Percentiles rank a stretch among this genome's conserved stretches.
Conservation (phyloP, 2,888 invertebrate species). For the Tenthredo distinguenda region DNA sequence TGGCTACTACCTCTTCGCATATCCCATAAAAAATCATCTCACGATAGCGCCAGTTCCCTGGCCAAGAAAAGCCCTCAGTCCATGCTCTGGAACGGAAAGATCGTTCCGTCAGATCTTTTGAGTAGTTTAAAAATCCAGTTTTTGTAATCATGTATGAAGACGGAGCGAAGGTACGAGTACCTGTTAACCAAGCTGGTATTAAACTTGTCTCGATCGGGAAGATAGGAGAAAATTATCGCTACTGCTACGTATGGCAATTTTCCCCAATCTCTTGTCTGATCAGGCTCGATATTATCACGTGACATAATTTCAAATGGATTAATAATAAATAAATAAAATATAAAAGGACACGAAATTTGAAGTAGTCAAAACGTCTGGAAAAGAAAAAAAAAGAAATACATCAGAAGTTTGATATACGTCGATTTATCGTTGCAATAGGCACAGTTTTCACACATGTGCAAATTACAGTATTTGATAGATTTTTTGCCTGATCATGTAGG, state of each 20-base stretch:
- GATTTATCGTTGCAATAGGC: neutral
- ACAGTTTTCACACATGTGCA: conserved; percentile 4
- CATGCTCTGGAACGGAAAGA: conserved; percentile 10
- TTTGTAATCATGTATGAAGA: neutral
- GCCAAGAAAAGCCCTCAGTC: conserved; percentile 43
- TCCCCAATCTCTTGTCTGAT: conserved; percentile 13
- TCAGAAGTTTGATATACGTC: neutral
- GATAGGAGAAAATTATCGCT: conserved; percentile 46
- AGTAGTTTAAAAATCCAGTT: neutral
- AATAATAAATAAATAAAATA: conserved; percentile 9
- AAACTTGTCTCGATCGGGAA: conserved; percentile 48
- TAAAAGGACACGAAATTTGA: conserved; percentile 14
- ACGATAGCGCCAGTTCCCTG: conserved; percentile 44
- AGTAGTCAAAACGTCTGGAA: neutral
- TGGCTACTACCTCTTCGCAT: conserved; percentile 32
- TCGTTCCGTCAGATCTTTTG: neutral
- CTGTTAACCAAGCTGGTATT: conserved; percentile 48
- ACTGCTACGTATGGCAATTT: conserved; percentile 44
- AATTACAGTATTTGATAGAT: neutral
- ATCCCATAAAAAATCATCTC: conserved; percentile 46
- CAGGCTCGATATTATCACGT: neutral
- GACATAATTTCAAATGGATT: conserved; percentile 14
- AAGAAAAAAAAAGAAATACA: conserved; percentile 5
- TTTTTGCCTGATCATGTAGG: neutral
- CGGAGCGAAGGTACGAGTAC: neutral